phyloP scores from a whole-genome alignment of 2,797 vertebrate species.

The Halcyon chelicuti region DNA sequence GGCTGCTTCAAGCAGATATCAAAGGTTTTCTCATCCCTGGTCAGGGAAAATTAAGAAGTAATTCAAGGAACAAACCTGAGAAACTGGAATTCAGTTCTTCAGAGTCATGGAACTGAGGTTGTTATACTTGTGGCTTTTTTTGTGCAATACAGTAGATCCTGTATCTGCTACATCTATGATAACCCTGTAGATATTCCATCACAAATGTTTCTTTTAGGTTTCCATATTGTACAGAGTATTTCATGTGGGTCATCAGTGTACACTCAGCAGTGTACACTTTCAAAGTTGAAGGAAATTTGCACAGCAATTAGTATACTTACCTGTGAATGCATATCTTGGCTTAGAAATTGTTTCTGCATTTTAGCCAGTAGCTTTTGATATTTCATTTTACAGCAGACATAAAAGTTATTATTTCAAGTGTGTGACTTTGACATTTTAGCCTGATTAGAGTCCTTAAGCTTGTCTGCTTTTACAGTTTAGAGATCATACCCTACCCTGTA shows the following conservation, averaged over 20 bases:
- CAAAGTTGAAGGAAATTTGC: background rate
- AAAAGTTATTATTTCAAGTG: background rate
- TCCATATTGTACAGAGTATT: background rate
- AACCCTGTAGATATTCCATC: background rate
- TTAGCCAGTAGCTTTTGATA: background rate
- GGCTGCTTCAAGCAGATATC: background rate
- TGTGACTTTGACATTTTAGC: background rate
- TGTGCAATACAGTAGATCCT: background rate
- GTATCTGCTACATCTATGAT: background rate
- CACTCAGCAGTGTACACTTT: background rate
- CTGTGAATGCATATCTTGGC: background rate
- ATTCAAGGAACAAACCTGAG: background rate
- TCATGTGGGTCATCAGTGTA: rapidly evolving
- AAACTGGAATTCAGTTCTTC: background rate
- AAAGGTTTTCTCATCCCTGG: background rate
- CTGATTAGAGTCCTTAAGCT: background rate
- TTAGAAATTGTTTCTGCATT: background rate
- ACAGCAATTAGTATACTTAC: background rate
- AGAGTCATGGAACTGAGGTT: background rate
- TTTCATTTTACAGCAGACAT: background rate
- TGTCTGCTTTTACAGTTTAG: background rate
- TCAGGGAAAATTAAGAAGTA: background rate
- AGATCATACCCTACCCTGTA: background rate
- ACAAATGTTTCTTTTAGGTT: background rate
- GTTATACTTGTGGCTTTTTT: background rate